Conservation (phyloP, 1,140 invertebrate genomes). For the Aphis gossypii region DNA sequence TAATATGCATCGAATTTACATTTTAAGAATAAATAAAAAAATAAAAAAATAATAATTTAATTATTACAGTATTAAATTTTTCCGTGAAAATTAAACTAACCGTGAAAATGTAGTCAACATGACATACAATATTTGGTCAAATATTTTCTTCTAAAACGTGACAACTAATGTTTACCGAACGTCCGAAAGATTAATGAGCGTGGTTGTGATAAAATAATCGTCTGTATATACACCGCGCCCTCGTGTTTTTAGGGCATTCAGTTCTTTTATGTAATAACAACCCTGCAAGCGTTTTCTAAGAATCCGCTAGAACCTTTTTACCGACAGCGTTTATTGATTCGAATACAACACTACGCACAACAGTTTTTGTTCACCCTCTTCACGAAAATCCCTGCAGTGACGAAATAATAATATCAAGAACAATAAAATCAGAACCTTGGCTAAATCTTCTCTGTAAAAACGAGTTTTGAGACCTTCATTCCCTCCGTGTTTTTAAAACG, state of each 20-base stretch:
- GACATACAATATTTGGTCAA: neutral
- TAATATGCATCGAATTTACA: neutral
- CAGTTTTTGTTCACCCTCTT: slow-evolving; percentile 14
- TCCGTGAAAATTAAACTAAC: neutral
- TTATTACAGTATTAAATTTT: neutral
- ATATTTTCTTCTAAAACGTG: neutral
- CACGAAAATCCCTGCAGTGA: neutral
- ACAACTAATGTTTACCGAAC: neutral
- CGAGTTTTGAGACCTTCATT: slow-evolving; percentile 4
- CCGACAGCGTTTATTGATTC: neutral
- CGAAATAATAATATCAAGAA: too few species aligned
- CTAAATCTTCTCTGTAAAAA: neutral
- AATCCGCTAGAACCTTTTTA: slow-evolving; percentile 26
- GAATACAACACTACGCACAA: neutral
- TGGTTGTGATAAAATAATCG: neutral
- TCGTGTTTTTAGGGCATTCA: neutral
- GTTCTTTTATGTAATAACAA: neutral
- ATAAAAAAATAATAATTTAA: neutral
- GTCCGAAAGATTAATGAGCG: neutral
- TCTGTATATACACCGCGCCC: neutral
- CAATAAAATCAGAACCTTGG: neutral
- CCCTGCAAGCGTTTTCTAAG: slow-evolving; percentile 6
- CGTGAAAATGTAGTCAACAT: neutral
- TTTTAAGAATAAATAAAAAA: neutral
- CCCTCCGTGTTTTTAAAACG: neutral